These are phyloP conservation scores for Porites rus DNA, from an alignment of 92 coral and sea anemone species.

Conservation along the genomic window DNA sequence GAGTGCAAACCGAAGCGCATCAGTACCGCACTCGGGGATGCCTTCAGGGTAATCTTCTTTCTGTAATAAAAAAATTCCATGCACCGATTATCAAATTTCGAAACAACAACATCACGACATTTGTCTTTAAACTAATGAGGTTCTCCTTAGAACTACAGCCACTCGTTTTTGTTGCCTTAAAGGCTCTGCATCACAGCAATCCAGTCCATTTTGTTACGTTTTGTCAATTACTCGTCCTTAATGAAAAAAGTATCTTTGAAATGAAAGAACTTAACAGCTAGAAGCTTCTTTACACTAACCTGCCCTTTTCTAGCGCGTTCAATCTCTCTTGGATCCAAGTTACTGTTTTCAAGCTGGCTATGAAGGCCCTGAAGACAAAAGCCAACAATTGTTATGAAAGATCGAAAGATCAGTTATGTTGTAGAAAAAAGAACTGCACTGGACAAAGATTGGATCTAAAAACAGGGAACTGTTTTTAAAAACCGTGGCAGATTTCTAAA, in stretches of 20 bases:
- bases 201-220: too few relatives aligned
- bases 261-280: too few relatives aligned
- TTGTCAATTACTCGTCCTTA: too few relatives aligned
- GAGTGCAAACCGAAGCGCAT: conserved; percentile 95
- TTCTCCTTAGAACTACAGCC: too few relatives aligned
- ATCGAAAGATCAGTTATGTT: background rate
- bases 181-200: too few relatives aligned
- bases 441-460: background rate
- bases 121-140: too few relatives aligned
- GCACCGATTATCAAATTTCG: background rate
- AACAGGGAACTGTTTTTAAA: too few relatives aligned
- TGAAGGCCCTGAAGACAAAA: conserved; percentile 77
- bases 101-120: too few relatives aligned
- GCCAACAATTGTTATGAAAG: background rate
- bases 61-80: conserved; percentile 28
- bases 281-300: conserved; percentile 27
- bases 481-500: too few relatives aligned
- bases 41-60: conserved; percentile 99
- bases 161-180: too few relatives aligned
- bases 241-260: too few relatives aligned
- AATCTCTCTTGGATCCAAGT: conserved; percentile 88
- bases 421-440: background rate
- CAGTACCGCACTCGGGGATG: conserved; percentile 99
- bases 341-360: conserved; percentile 84
- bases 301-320: conserved; percentile 94